A percentile compares a stretch with the other conserved stretches of the same genome.
Evolutionary conservation across 2,797 vertebrate genomes (phyloP).

Genomic region (Anabacerthia variegaticeps): DNA sequence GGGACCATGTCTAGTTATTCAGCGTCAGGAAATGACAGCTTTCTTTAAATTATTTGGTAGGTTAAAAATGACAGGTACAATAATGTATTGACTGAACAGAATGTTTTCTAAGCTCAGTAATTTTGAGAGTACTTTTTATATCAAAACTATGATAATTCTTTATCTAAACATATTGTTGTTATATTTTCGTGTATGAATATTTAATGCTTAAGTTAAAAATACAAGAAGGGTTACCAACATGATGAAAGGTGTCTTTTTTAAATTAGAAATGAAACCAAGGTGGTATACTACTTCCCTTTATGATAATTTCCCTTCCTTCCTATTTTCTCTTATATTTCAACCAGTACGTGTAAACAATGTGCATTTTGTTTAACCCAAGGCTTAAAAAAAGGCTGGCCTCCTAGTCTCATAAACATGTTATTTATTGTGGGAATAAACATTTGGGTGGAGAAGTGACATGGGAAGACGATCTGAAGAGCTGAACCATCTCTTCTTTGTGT

Average conservation of each 20-base stretch:
- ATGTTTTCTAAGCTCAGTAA: not conserved
- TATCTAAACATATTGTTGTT: not conserved
- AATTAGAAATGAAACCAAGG: not conserved
- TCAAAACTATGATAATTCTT: not conserved
- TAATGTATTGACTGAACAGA: not conserved
- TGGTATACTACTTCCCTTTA: not conserved
- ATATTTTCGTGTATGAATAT: not conserved
- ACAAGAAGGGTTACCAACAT: not conserved
- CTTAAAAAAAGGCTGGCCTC: not conserved
- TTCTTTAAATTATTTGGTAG: slow-evolving; percentile 93
- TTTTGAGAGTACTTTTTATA: not conserved
- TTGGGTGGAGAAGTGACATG: not conserved
- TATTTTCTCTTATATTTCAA: not conserved
- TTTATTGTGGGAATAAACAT: not conserved
- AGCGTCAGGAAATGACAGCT: slow-evolving; percentile 89
- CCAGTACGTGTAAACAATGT: not conserved
- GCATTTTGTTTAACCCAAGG: not conserved
- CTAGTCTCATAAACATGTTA: not conserved
- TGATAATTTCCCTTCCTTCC: not conserved
- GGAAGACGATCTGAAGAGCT: not conserved
- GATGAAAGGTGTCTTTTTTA: not conserved
- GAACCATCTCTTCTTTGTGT: not conserved
- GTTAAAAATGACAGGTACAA: slow-evolving; percentile 27
- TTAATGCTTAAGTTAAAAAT: not conserved
- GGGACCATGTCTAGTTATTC: slow-evolving; percentile 81